Percentiles rank a stretch among this genome's conserved stretches.
Evolutionary conservation across 2,113 vertebrate species (phyloP).

Genomic region (Phoenicopterus ruber): DNA sequence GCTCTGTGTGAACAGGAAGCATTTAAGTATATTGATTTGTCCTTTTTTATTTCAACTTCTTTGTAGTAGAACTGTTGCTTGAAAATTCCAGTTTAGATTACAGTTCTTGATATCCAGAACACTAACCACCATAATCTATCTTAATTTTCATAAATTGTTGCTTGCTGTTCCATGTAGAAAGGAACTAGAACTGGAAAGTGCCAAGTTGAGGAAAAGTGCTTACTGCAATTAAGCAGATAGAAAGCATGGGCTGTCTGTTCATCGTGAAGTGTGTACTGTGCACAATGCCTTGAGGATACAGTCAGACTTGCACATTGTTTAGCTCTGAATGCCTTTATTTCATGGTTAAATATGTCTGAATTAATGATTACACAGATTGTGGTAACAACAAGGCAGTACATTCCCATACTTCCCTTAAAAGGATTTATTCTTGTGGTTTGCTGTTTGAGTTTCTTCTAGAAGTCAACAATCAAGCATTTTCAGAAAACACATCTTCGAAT

Average conservation of each 20-base stretch:
- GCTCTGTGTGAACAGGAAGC: constrained; percentile 4
- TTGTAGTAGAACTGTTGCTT: constrained; percentile 23
- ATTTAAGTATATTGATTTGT: neutral
- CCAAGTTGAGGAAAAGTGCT: constrained; percentile 32
- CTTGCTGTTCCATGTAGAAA: neutral
- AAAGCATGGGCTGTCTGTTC: constrained; percentile 7
- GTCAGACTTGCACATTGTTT: neutral
- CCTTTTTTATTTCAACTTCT: constrained; percentile 12
- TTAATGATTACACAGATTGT: neutral
- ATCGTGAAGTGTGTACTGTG: neutral
- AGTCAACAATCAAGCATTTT: constrained; percentile 53
- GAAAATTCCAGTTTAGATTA: constrained; percentile 63
- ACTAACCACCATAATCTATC: constrained; percentile 7
- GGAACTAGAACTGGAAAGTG: constrained; percentile 29
- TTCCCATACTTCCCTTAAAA: constrained; percentile 42
- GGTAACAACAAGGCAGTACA: neutral
- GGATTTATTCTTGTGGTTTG: neutral
- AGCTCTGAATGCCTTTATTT: neutral
- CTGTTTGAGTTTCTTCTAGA: constrained; percentile 33
- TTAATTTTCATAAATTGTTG: constrained; percentile 18
- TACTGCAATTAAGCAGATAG: constrained; percentile 19
- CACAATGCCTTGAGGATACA: neutral
- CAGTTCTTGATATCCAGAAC: neutral
- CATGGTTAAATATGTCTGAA: neutral
- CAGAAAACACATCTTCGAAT: constrained; percentile 58